Conservation (phyloP, 2,888 invertebrate species). For the Tribolium freemani region DNA sequence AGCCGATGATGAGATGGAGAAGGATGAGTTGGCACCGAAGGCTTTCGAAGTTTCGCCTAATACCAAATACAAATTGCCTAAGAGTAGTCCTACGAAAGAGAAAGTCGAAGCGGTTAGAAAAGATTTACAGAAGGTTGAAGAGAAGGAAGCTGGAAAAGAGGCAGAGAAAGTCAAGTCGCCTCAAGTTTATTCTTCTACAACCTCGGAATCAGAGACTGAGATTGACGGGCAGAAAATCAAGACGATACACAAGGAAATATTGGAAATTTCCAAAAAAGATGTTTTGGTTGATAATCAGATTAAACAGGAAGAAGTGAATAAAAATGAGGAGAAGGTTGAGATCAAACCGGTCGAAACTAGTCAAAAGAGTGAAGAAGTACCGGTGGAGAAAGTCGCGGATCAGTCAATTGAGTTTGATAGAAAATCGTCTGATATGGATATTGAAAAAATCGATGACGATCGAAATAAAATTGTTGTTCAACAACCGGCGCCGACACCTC, state of each 20-base stretch:
- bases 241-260: slow-evolving; percentile 65
- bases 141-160: slow-evolving; percentile 44
- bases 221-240: slow-evolving; percentile 68
- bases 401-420: slow-evolving; percentile 45
- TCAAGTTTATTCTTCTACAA: slow-evolving; percentile 58
- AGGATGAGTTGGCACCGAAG: slow-evolving; percentile 71
- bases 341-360: slow-evolving; percentile 20
- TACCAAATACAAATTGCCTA: slow-evolving; percentile 66
- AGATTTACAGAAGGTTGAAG: slow-evolving; percentile 40
- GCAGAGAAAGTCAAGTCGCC: slow-evolving; percentile 54
- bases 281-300: slow-evolving; percentile 5
- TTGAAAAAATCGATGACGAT: slow-evolving; percentile 55
- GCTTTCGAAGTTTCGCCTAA: slow-evolving; percentile 55
- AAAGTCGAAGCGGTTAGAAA: slow-evolving; percentile 68
- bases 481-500: background rate
- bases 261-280: slow-evolving; percentile 57
- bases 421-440: slow-evolving; percentile 59
- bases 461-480: slow-evolving; percentile 30
- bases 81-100: slow-evolving; percentile 63
- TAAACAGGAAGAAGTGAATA: slow-evolving; percentile 44
- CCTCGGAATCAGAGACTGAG: slow-evolving; percentile 68
- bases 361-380: slow-evolving; percentile 23
- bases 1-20: slow-evolving; percentile 79
- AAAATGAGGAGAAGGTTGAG: slow-evolving; percentile 46
- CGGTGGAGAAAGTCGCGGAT: slow-evolving; percentile 21